Percentiles rank a stretch among this genome's conserved stretches.
Conservation (phyloP, 2,113 vertebrate genomes). For the Siphamia tubifer region DNA sequence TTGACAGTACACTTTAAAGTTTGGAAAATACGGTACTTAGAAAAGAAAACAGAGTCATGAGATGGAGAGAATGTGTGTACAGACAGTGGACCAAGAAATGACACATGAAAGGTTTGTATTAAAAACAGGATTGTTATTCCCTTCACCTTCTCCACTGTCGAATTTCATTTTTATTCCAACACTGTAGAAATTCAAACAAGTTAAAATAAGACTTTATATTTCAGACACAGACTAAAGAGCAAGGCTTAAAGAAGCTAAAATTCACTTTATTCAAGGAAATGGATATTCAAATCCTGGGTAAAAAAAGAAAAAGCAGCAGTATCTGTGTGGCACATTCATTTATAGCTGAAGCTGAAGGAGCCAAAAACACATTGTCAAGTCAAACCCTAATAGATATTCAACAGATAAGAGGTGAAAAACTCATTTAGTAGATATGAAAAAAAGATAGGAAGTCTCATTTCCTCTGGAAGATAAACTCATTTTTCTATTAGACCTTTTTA, state of each 20-base stretch:
- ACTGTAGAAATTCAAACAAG: slow-evolving; percentile 88
- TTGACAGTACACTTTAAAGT: too few relatives aligned
- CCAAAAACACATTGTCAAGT: slow-evolving; percentile 57
- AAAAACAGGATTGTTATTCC: slow-evolving; percentile 98
- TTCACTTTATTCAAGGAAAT: slow-evolving; percentile 50
- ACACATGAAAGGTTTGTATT: slow-evolving; percentile 82
- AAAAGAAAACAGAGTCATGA: slow-evolving; percentile 31
- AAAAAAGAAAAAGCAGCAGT: slow-evolving; percentile 30
- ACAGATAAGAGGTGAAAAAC: slow-evolving; percentile 61
- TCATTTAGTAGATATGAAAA: slow-evolving; percentile 60
- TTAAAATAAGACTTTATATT: slow-evolving; percentile 76
- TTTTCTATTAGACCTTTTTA: slow-evolving; percentile 40
- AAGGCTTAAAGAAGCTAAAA: slow-evolving; percentile 52
- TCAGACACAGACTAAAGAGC: slow-evolving; percentile 72
- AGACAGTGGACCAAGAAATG: neutral
- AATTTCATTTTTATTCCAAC: slow-evolving; percentile 80
- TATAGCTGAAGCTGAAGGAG: slow-evolving; percentile 45
- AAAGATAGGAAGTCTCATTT: slow-evolving; percentile 58
- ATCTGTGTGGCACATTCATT: slow-evolving; percentile 50
- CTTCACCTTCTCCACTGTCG: slow-evolving; percentile 93
- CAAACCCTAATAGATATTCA: slow-evolving; percentile 60
- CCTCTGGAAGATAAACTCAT: slow-evolving; percentile 46
- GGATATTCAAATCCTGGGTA: slow-evolving; percentile 33
- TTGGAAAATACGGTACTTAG: too few relatives aligned
- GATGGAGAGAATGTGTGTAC: neutral